These are phyloP conservation scores for Acanthosoma haemorrhoidale DNA, from an alignment of 2,888 invertebrate genomes.

Conservation along the genomic window DNA sequence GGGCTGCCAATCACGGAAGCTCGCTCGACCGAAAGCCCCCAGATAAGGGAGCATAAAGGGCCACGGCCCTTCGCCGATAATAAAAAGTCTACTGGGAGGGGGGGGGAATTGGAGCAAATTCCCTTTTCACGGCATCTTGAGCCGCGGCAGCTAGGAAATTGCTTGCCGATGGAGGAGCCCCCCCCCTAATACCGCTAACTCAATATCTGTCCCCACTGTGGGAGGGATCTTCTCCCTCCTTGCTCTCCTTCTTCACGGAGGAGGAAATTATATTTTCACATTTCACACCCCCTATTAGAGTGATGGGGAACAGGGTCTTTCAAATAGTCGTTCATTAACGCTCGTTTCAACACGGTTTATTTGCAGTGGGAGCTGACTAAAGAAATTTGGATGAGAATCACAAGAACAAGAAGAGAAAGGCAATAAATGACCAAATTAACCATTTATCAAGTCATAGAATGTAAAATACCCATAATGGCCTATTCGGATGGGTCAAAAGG, in stretches of 20 bases:
- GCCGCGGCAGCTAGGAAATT: conserved; percentile 36
- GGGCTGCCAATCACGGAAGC: conserved; percentile 31
- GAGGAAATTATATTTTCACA: conserved; percentile 24
- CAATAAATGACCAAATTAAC: no score
- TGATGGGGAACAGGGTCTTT: no score
- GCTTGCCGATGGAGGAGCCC: conserved; percentile 37
- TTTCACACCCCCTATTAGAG: conserved; percentile 11
- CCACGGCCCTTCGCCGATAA: conserved; percentile 10
- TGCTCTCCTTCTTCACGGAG: neutral
- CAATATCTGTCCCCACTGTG: conserved; percentile 21
- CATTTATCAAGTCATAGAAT: no score
- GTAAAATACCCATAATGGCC: no score
- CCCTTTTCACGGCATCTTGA: conserved; percentile 37
- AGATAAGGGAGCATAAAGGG: conserved; percentile 29
- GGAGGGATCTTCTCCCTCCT: no score
- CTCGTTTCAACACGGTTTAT: no score
- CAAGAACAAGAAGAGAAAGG: no score
- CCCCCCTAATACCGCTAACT: conserved; percentile 22
- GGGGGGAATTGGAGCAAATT: conserved; percentile 38
- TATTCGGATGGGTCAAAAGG: no score
- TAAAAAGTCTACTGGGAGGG: conserved; percentile 24
- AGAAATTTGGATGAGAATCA: no score
- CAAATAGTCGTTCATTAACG: no score
- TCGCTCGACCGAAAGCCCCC: conserved; percentile 28
- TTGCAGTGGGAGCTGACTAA: no score